Percentiles rank a stretch among this genome's conserved stretches.
These are phyloP conservation scores for Uropetala carovei DNA, from an alignment of 2,888 invertebrate species.

Conservation along the genomic window DNA sequence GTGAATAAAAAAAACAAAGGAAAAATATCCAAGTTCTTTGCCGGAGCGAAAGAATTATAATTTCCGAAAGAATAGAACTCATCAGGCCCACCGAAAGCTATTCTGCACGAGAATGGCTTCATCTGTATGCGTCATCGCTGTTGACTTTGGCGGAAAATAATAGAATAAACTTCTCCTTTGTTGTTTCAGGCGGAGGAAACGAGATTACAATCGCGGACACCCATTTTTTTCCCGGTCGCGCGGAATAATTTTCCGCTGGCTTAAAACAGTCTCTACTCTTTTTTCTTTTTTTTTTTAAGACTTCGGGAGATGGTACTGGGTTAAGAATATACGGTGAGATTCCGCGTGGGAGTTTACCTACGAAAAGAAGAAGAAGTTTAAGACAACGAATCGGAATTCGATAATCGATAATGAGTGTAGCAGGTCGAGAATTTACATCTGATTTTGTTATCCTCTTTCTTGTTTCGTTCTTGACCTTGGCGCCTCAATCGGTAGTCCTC, in stretches of 20 bases:
- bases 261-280: neutral
- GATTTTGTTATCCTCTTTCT: neutral
- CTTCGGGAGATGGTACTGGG: neutral
- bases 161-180: constrained; percentile 4
- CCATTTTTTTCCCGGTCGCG: neutral
- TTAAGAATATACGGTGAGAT: neutral
- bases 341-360: neutral
- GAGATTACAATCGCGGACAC: neutral
- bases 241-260: too few relatives aligned
- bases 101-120: neutral
- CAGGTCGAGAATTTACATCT: neutral
- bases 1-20: neutral
- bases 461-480: neutral
- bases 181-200: neutral
- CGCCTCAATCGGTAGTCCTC: neutral
- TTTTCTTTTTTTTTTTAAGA: neutral
- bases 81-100: constrained; percentile 13
- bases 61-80: constrained; percentile 21
- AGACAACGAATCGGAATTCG: neutral
- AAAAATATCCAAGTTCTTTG: neutral
- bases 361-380: neutral
- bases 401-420: neutral
- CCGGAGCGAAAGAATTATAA: constrained; percentile 6
- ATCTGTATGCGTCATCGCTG: constrained; percentile 2
- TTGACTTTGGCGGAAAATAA: neutral